Conservation (phyloP, 2,797 vertebrate species). For the Cyprinodon diabolis region DNA sequence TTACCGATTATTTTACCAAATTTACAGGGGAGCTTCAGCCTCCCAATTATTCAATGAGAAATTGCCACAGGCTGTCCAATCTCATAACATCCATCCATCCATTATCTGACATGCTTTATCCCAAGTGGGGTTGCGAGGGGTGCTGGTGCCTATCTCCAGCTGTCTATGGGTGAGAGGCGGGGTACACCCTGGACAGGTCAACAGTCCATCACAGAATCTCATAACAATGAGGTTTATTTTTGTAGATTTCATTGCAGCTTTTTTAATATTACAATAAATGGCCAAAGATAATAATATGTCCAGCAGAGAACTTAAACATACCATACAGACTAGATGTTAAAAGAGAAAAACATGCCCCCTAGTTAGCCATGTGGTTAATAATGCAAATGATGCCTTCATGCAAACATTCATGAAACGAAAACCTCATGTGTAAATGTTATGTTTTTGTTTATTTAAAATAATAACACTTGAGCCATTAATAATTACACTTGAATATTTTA, state of each 20-base stretch:
- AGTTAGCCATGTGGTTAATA: background rate
- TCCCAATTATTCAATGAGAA: no score
- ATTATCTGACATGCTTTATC: no score
- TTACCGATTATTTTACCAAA: no score
- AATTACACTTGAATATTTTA: background rate
- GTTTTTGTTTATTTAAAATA: background rate
- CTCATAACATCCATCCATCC: no score
- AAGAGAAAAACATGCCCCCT: background rate
- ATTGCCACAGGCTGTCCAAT: no score
- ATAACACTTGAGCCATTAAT: background rate
- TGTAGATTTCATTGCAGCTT: background rate
- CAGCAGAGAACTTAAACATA: background rate
- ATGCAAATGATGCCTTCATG: background rate
- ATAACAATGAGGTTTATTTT: no score
- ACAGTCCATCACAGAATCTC: no score
- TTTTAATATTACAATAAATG: background rate
- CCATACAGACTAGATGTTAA: background rate
- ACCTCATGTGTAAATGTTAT: background rate
- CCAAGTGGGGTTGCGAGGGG: no score
- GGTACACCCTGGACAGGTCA: no score
- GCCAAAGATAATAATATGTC: background rate
- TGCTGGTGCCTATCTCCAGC: no score
- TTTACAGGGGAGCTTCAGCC: no score
- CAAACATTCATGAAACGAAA: background rate
- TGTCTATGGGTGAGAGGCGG: no score